phyloP scores from a whole-genome alignment of 2,113 vertebrate species.

The Chauna torquata region DNA sequence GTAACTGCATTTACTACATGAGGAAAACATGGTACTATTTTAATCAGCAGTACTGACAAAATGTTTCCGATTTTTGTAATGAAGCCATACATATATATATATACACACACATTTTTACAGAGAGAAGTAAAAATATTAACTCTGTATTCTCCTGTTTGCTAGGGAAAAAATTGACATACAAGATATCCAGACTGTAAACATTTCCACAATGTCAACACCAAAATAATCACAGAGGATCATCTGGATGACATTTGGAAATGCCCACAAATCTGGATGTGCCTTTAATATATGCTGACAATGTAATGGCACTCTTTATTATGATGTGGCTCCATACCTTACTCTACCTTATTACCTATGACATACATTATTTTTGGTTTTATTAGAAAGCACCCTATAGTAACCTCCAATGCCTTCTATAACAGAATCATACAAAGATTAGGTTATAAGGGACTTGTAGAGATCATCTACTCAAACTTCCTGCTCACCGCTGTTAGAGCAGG shows the following conservation, averaged over 20 bases:
- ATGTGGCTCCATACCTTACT: not conserved
- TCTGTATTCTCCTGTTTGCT: not conserved
- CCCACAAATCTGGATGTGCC: not conserved
- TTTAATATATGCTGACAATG: not conserved
- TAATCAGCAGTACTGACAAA: not conserved
- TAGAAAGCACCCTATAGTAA: not conserved
- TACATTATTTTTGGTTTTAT: not conserved
- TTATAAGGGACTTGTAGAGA: not conserved
- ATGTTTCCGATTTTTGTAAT: not conserved
- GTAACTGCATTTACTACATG: not conserved
- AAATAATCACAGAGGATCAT: not conserved
- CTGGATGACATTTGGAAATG: not conserved
- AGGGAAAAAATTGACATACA: not conserved
- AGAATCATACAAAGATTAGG: not conserved
- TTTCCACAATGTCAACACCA: not conserved
- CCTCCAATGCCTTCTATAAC: not conserved
- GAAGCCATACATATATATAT: not conserved
- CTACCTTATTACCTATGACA: not conserved
- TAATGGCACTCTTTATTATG: not conserved
- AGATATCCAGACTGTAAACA: not conserved
- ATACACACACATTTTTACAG: not conserved
- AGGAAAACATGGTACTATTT: not conserved
- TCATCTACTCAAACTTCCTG: not conserved
- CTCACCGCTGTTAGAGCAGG: not conserved
- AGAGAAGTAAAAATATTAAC: not conserved